Evolutionary conservation across 2,113 vertebrate species (phyloP).

Genomic region (Machaerirhynchus nigripectus): DNA sequence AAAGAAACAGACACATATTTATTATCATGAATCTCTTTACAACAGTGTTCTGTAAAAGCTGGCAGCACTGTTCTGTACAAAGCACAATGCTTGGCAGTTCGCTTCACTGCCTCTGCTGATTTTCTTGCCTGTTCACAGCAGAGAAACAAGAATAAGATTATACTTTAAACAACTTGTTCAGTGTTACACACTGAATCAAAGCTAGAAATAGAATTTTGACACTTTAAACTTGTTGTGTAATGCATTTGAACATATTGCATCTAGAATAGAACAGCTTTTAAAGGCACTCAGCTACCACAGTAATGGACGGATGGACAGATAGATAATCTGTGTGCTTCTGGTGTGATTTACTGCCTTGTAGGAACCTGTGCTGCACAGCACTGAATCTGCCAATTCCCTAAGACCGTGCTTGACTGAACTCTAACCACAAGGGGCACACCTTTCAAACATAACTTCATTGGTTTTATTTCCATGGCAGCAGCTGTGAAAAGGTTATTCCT

Average conservation of each 20-base stretch:
- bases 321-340: not conserved
- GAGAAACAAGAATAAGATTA: constrained; percentile 3
- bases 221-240: constrained; percentile 13
- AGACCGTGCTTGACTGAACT: not conserved
- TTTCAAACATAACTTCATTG: constrained; percentile 19
- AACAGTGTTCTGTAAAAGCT: not conserved
- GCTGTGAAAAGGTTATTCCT: constrained; percentile 30
- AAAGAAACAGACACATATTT: not conserved
- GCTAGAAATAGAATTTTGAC: constrained; percentile 23
- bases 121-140: not conserved
- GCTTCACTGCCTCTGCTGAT: not conserved
- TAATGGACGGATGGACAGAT: not conserved
- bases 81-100: not conserved
- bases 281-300: not conserved
- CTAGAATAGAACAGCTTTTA: constrained; percentile 14
- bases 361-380: not conserved
- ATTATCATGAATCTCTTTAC: not conserved
- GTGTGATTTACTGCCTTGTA: not conserved
- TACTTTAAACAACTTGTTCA: not conserved
- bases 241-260: not conserved
- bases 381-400: not conserved
- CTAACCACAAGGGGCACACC: not conserved
- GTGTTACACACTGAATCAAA: not conserved
- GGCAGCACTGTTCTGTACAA: not conserved
- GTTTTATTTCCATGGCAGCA: constrained; percentile 41